Percentiles rank a stretch among this genome's conserved stretches.
These are phyloP conservation scores for Sebastes iracundus DNA, from an alignment of 2,797 vertebrate species.

Conservation along the genomic window DNA sequence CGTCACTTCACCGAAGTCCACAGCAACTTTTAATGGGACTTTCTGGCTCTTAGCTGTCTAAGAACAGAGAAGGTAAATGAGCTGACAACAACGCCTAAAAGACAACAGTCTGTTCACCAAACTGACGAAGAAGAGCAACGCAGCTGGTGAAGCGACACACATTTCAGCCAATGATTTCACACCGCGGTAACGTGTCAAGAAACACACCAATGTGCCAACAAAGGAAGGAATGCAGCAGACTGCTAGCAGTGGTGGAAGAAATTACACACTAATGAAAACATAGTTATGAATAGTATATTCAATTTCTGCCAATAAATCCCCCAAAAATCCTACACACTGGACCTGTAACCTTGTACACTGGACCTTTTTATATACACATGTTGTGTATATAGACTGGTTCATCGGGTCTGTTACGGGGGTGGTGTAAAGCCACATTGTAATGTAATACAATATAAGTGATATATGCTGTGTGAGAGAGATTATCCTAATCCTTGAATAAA, in stretches of 20 bases:
- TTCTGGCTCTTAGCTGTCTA: neutral
- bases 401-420: neutral
- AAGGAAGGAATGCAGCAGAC: neutral
- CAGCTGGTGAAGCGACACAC: neutral
- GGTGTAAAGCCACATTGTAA: neutral
- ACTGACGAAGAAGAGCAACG: too few species aligned
- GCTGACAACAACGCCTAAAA: too few species aligned
- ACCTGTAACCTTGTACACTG: too few species aligned
- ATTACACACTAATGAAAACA: too few species aligned
- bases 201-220: neutral
- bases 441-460: neutral
- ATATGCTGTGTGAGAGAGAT: conserved; percentile 32
- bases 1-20: neutral
- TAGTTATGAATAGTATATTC: too few species aligned
- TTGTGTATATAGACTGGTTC: too few species aligned
- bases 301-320: too few species aligned
- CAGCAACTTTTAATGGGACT: neutral
- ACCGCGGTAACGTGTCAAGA: neutral
- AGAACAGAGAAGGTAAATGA: neutral
- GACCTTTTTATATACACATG: too few species aligned
- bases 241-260: too few species aligned
- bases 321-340: too few species aligned
- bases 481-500: conserved; percentile 29
- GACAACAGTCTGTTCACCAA: too few species aligned
- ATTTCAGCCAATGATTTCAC: neutral